Percentiles rank a stretch among this genome's conserved stretches.
phyloP scores from a whole-genome alignment of 2,888 invertebrate genomes.

The Stomorhina lunata region DNA sequence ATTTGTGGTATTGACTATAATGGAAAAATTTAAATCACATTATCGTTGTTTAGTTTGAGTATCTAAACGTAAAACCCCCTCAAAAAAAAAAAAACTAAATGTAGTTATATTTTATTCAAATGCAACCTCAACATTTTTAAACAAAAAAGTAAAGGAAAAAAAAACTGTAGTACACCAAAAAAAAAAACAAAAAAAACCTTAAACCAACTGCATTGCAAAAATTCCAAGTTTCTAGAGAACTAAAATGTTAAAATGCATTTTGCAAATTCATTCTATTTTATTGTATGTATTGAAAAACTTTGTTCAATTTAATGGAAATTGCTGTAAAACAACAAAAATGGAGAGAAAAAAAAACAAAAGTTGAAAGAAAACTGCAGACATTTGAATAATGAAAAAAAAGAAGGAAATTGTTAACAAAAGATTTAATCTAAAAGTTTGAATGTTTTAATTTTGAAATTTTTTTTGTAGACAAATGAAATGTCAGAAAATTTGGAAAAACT shows the following conservation, averaged over 20 bases:
- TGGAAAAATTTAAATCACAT: constrained; percentile 76
- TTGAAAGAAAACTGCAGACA: no score
- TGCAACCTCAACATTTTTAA: constrained; percentile 28
- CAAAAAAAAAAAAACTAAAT: neutral
- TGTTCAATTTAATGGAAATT: no score
- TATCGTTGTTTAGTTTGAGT: constrained; percentile 76
- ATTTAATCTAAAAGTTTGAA: no score
- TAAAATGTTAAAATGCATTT: constrained; percentile 3
- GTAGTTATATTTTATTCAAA: constrained; percentile 43
- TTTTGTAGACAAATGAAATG: no score
- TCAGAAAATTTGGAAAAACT: no score
- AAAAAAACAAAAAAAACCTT: neutral
- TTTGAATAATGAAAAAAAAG: no score
- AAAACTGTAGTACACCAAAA: no score
- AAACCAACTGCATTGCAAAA: neutral
- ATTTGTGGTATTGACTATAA: constrained; percentile 58
- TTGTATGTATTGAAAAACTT: constrained; percentile 2
- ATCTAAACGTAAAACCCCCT: constrained; percentile 48
- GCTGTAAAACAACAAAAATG: no score
- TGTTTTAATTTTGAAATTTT: no score
- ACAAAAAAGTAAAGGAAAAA: neutral
- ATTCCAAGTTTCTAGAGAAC: neutral
- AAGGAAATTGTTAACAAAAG: no score
- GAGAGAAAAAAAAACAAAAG: no score
- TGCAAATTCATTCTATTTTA: neutral